Conservation (phyloP, 2,113 vertebrate genomes). For the Poeciliopsis retropinna region DNA sequence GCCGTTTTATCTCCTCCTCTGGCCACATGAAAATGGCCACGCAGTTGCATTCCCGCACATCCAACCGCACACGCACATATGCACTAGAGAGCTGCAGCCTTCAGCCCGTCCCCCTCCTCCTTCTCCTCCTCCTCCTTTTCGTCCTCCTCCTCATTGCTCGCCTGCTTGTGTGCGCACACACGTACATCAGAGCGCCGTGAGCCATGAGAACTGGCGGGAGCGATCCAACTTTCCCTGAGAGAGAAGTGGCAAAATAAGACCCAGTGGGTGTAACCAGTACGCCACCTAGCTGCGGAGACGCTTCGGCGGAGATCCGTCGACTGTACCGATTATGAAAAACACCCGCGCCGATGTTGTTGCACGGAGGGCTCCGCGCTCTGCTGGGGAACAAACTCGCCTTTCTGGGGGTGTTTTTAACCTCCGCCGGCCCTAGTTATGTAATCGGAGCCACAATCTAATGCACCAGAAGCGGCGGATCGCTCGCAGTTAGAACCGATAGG, state of each 20-base stretch:
- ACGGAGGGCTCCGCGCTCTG: conserved; percentile 57
- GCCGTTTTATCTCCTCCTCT: conserved; percentile 61
- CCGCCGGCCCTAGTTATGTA: conserved; percentile 65
- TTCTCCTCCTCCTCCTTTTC: no score
- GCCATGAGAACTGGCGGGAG: conserved; percentile 55
- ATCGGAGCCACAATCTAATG: conserved; percentile 65
- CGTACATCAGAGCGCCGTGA: background rate
- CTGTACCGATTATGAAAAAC: conserved; percentile 73
- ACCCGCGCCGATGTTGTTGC: conserved; percentile 77
- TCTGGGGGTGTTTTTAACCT: conserved; percentile 60
- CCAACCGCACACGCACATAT: conserved; percentile 25
- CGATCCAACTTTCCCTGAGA: conserved; percentile 64
- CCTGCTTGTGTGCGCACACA: conserved; percentile 3
- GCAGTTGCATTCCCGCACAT: conserved; percentile 73
- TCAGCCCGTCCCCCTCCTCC: conserved; percentile 23
- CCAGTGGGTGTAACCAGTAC: conserved; percentile 59
- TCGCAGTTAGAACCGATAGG: conserved; percentile 31
- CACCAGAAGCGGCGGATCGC: conserved; percentile 39
- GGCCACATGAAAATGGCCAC: conserved; percentile 69
- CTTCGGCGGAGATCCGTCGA: conserved; percentile 59
- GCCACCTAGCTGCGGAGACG: conserved; percentile 75
- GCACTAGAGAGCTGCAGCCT: conserved; percentile 20
- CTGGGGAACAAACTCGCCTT: conserved; percentile 62
- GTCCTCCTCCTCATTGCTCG: background rate
- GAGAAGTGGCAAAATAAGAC: conserved; percentile 49